Base-by-base conservation (phyloP, 2,113 vertebrate genomes). In the Albula glossodonta region DNA sequence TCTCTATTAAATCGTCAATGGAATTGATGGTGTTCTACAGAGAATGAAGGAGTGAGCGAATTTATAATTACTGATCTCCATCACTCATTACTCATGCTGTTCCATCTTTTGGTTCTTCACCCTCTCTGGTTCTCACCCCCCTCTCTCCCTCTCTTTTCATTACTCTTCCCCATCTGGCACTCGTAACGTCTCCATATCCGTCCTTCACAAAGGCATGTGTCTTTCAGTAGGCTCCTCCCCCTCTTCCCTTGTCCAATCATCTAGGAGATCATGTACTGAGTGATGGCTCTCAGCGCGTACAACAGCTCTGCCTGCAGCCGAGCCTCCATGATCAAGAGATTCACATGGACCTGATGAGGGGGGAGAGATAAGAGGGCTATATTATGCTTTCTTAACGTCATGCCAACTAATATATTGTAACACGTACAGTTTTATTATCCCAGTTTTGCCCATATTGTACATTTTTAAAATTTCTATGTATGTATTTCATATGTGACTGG, bases 281-380 rank as follows among this genome's bases (percentile, higher is more conserved):
- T 98, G 91, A 98, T 98, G 90, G 97, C 97, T 93, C 97, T 94
- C 87, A 98, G 89, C 0, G 96, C 96, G 0, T 98, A 98, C 9
- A 98, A 95, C 83, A 98, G 93, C 93, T 97, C 97, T 0, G 97
- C 97, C 94, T 98, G 97, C 91, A 98, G 95, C 74, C 97, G 93
- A 19, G 97, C 97, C 91, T 98, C 97, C 96, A 98, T 96, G 94
- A 98, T 96, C 5, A 98, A 93, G 84, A 98, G 87, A 85, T 97
- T 97, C 88, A 97, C 94, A 0, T 97, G 96, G 81, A 97, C 96
- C 97, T 97, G 86, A 41, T 5, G 49, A 56, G 74, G 88, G 1
- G 66, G 83, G 78, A 12, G 53, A 52, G 31, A 41, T 41, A 41
- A 1, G 8, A 86, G 57, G 11, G 41, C 17, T 2, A 49, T 50